Evolutionary conservation across 2,113 vertebrate species (phyloP), one percentile per base, ranked within the genome.

Genomic region (Thamnaconus septentrionalis): DNA sequence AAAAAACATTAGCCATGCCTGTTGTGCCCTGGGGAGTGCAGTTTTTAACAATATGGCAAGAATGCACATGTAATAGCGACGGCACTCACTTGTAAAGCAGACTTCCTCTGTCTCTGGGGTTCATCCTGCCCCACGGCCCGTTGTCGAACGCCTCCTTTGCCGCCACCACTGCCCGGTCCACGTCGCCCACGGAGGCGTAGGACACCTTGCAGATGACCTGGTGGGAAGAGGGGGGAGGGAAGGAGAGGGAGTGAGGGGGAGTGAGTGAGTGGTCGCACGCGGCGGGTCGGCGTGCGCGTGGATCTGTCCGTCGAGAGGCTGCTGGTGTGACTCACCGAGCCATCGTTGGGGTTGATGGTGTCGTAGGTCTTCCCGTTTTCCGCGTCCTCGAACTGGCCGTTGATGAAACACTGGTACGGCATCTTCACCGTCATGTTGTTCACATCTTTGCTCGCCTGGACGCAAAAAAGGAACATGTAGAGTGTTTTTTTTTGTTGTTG

Each of bases 61-160:
- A 45, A 45, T 6, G 3, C 44, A 5, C 5, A 45, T 45, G 44
- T 45, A 7, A 45, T 7, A 61, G 48, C 9, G 54, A 53, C 47
- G 64, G 59, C 44, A 49, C 79, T 80, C 44, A 93, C 93, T 71
- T 92, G 84, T 88, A 93, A 0, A 94, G 87, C 42, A 94, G 80
- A 41, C 72, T 86, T 41, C 93, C 93, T 68, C 91, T 83, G 85
- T 94, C 93, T 75, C 93, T 85, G 0, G 93, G 88, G 80, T 94
- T 94, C 92, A 94, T 94, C 69, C 18, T 90, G 40, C 93, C 92
- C 93, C 93, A 94, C 11, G 91, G 89, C 0, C 93, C 93, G 0
- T 80, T 76, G 11, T 92, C 84, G 53, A 80, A 94, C 4, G 93
- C 91, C 18, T 91, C 88, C 69, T 93, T 93, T 5, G 93, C 93